Percentiles rank a stretch among this genome's conserved stretches.
Conservation (phyloP, 1,140 invertebrate species). For the Amyelois transitella region DNA sequence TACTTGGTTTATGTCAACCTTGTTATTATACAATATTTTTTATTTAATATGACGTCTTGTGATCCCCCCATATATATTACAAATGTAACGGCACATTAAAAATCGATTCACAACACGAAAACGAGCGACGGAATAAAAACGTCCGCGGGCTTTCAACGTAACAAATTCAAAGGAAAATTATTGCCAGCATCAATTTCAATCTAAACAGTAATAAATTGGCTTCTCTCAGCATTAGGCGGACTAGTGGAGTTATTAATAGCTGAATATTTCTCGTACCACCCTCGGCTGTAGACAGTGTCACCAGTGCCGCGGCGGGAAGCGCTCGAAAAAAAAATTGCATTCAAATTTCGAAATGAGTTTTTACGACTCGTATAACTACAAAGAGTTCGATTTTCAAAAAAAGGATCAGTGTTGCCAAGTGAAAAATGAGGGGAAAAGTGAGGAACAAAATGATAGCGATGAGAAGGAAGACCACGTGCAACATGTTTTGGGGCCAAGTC, state of each 20-base stretch:
- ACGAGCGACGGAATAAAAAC: slow-evolving; percentile 50
- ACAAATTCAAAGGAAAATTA: slow-evolving; percentile 69
- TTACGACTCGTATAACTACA: slow-evolving; percentile 24
- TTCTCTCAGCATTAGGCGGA: slow-evolving; percentile 56
- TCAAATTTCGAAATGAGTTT: slow-evolving; percentile 37
- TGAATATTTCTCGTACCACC: slow-evolving; percentile 66
- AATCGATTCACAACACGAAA: slow-evolving; percentile 48
- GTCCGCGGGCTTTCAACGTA: slow-evolving; percentile 54
- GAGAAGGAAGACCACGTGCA: slow-evolving; percentile 48
- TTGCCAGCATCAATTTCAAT: slow-evolving; percentile 70
- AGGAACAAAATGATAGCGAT: slow-evolving; percentile 19
- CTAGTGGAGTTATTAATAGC: slow-evolving; percentile 69
- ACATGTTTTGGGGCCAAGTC: slow-evolving; percentile 73
- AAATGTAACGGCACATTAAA: slow-evolving; percentile 34
- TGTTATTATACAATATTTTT: not conserved
- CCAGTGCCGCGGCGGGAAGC: slow-evolving; percentile 47
- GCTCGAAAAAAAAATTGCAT: slow-evolving; percentile 44
- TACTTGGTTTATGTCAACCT: not conserved
- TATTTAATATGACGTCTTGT: not conserved
- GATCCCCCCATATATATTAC: not conserved
- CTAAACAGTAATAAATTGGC: slow-evolving; percentile 72
- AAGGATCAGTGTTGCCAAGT: slow-evolving; percentile 46
- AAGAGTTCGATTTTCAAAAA: slow-evolving; percentile 33
- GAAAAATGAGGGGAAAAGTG: slow-evolving; percentile 43
- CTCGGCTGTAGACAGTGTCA: slow-evolving; percentile 56